phyloP scores from a whole-genome alignment of 2,113 vertebrate species.

The Malurus melanocephalus region DNA sequence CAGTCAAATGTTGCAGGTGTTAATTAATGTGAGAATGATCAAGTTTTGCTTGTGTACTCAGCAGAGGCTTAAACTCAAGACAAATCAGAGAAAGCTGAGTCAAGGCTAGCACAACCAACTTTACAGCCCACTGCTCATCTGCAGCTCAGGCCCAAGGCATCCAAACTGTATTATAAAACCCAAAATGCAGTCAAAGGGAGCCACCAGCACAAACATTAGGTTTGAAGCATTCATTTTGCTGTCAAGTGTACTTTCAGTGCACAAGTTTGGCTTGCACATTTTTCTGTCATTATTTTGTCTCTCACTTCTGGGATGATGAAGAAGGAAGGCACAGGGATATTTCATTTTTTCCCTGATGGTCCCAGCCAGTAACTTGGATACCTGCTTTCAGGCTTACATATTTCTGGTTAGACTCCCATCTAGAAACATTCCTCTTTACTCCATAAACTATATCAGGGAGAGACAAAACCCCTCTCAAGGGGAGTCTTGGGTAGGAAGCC shows the following conservation, averaged over 20 bases:
- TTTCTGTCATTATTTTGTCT: background rate
- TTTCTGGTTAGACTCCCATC: background rate
- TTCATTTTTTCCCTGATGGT: background rate
- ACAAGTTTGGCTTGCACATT: background rate
- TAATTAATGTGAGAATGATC: background rate
- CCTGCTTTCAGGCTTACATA: background rate
- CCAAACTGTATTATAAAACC: background rate
- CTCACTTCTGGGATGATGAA: background rate
- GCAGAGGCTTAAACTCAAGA: background rate
- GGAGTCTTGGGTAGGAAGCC: background rate
- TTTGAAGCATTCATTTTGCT: background rate
- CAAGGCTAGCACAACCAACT: background rate
- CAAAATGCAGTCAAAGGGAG: background rate
- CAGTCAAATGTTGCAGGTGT: background rate
- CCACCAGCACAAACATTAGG: background rate
- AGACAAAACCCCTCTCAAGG: background rate
- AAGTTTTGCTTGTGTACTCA: background rate
- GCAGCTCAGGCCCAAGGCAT: background rate
- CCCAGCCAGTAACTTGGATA: background rate
- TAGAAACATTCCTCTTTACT: background rate
- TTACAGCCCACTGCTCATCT: background rate
- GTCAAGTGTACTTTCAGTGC: background rate
- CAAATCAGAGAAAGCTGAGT: background rate
- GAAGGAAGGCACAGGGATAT: background rate
- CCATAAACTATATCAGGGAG: background rate